Percentiles rank a stretch among this genome's conserved stretches.
Conservation (phyloP, 2,113 vertebrate genomes). For the Rhegmatorhina hoffmannsi region DNA sequence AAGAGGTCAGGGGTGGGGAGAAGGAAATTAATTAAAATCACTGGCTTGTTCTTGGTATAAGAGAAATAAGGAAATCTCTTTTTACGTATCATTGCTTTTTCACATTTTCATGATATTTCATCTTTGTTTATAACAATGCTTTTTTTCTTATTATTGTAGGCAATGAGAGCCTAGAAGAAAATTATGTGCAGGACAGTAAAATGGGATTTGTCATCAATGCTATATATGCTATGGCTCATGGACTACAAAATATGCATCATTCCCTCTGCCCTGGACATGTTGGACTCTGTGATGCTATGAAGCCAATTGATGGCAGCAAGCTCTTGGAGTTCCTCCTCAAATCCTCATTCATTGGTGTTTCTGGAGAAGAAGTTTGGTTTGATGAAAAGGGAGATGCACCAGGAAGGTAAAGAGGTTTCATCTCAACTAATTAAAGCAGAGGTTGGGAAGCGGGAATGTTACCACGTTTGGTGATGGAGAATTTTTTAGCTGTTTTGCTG, state of each 20-base stretch:
- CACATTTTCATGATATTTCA: background rate
- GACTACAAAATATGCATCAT: slow-evolving; percentile 93
- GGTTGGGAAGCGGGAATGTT: background rate
- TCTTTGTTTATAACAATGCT: background rate
- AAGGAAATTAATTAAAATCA: background rate
- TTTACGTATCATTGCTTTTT: background rate
- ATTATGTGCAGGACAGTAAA: slow-evolving; percentile 98
- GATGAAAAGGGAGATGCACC: slow-evolving; percentile 97
- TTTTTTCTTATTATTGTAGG: slow-evolving; percentile 70
- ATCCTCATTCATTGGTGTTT: slow-evolving; percentile 91
- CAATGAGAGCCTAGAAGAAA: slow-evolving; percentile 94
- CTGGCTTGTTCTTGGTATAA: background rate
- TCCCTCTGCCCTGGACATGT: slow-evolving; percentile 85
- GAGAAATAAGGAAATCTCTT: background rate
- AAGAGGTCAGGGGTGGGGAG: background rate
- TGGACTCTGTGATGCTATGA: slow-evolving; percentile 95
- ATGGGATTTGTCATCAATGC: slow-evolving; percentile 99
- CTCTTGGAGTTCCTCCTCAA: slow-evolving; percentile 95
- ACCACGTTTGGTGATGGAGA: background rate
- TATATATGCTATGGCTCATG: slow-evolving; percentile 97
- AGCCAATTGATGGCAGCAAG: slow-evolving; percentile 94
- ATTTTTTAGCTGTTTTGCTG: background rate
- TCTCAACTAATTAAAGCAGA: background rate
- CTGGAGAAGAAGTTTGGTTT: slow-evolving; percentile 96
- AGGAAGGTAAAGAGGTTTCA: slow-evolving; percentile 83